These are phyloP conservation scores for Clistopyga incitator DNA, from an alignment of 2,888 invertebrate genomes.

Conservation along the genomic window DNA sequence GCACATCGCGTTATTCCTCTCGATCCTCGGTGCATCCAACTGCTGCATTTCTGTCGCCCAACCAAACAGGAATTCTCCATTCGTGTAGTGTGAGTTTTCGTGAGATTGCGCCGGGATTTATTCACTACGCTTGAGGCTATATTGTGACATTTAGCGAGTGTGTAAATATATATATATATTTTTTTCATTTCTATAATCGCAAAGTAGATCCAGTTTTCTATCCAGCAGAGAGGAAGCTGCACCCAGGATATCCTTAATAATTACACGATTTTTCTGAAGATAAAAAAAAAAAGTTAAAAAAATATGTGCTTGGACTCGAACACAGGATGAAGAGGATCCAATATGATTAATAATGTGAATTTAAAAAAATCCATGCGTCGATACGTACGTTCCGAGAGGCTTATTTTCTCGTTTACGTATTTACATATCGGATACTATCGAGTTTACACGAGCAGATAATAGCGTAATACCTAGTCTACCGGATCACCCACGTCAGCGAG, in stretches of 20 bases:
- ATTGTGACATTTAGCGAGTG: slow-evolving; percentile 30
- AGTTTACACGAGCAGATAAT: slow-evolving; percentile 30
- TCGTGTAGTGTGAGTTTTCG: slow-evolving; percentile 64
- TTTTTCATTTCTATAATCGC: slow-evolving; percentile 19
- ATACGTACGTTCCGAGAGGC: slow-evolving; percentile 5
- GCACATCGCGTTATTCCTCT: slow-evolving; percentile 40
- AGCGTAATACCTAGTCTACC: slow-evolving; percentile 28
- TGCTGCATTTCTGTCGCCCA: slow-evolving; percentile 19
- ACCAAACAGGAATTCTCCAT: slow-evolving; percentile 46
- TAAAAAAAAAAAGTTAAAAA: background rate
- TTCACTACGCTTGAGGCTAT: slow-evolving; percentile 47
- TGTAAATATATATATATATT: background rate
- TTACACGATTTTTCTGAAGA: slow-evolving; percentile 36
- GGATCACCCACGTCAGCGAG: slow-evolving; percentile 43
- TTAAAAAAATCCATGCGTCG: slow-evolving; percentile 5
- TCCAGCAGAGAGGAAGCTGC: slow-evolving; percentile 49
- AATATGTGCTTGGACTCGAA: background rate
- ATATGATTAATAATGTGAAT: slow-evolving; percentile 44
- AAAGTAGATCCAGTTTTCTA: slow-evolving; percentile 12
- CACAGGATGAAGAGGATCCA: slow-evolving; percentile 49
- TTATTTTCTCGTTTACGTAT: slow-evolving; percentile 28
- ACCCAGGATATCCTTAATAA: slow-evolving; percentile 58
- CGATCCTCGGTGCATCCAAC: slow-evolving; percentile 42
- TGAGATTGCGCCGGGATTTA: slow-evolving; percentile 64
- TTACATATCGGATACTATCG: slow-evolving; percentile 18